These are phyloP conservation scores for Acrossocheilus fasciatus DNA, from an alignment of 2,797 vertebrate genomes.

Conservation along the genomic window DNA sequence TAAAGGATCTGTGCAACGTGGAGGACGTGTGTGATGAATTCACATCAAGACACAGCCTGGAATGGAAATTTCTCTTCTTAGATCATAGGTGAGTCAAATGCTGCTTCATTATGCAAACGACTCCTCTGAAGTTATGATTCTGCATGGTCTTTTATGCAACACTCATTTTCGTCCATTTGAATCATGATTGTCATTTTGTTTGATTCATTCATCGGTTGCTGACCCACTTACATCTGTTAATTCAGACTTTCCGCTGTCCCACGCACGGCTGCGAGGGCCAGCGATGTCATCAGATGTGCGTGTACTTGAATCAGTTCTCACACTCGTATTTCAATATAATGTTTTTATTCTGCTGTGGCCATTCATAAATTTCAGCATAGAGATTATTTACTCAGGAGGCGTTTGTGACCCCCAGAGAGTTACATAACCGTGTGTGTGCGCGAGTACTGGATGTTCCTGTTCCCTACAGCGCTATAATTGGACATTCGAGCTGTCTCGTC, in stretches of 20 bases:
- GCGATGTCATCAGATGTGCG: constrained; percentile 4
- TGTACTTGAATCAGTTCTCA: constrained; percentile 40
- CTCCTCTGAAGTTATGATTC: constrained; percentile 16
- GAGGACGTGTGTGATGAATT: constrained; percentile 86
- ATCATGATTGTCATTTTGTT: constrained; percentile 16
- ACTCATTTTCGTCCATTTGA: constrained; percentile 4
- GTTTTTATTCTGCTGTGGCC: constrained; percentile 39
- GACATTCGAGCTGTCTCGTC: constrained; percentile 23
- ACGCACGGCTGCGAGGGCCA: not conserved
- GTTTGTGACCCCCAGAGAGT: constrained; percentile 46
- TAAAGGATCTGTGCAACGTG: constrained; percentile 84
- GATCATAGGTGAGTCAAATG: constrained; percentile 83
- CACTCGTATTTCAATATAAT: constrained; percentile 5
- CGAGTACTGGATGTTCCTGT: constrained; percentile 57
- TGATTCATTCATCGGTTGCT: constrained; percentile 42
- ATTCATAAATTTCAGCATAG: constrained; percentile 39
- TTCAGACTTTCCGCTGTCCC: constrained; percentile 28
- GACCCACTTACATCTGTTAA: constrained; percentile 42
- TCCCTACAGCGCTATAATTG: constrained; percentile 56
- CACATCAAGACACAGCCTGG: constrained; percentile 85
- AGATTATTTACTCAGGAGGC: constrained; percentile 21
- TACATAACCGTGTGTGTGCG: constrained; percentile 37
- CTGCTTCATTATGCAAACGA: constrained; percentile 32
- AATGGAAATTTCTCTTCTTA: constrained; percentile 86
- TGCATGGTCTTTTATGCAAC: not conserved